Conservation (phyloP, 1,140 invertebrate species). For the Danaus plexippus region DNA sequence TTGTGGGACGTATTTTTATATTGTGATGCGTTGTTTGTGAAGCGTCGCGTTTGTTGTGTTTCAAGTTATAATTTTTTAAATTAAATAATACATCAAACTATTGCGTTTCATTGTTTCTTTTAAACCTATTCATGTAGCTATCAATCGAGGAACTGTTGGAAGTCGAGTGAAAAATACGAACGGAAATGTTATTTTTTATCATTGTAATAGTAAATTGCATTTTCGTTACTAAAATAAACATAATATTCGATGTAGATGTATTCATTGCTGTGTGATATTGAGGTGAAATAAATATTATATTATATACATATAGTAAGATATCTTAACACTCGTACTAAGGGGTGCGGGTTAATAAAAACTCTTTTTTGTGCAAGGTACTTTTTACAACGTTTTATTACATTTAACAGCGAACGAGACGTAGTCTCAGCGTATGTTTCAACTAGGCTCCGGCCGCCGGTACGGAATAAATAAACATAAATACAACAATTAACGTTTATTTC, state of each 20-base stretch:
- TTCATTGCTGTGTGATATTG: too few species aligned
- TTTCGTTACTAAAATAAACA: too few species aligned
- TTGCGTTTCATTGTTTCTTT: too few species aligned
- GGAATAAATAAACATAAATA: slow-evolving; percentile 58
- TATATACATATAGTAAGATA: slow-evolving; percentile 2
- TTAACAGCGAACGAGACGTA: slow-evolving; percentile 47
- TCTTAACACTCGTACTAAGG: neutral
- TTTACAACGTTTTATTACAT: slow-evolving; percentile 57
- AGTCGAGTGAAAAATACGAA: too few species aligned
- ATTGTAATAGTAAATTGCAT: too few species aligned
- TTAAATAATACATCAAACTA: neutral
- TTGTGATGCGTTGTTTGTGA: too few species aligned
- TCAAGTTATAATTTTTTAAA: slow-evolving; percentile 2
- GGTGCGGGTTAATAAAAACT: slow-evolving; percentile 38
- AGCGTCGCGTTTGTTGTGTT: neutral
- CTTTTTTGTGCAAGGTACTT: slow-evolving; percentile 54
- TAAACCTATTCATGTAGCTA: too few species aligned
- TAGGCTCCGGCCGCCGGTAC: slow-evolving; percentile 21
- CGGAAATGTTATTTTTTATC: too few species aligned
- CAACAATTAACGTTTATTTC: slow-evolving; percentile 70
- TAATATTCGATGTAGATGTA: too few species aligned
- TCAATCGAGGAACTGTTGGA: too few species aligned
- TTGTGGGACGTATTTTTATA: too few species aligned
- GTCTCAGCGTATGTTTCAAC: slow-evolving; percentile 31
- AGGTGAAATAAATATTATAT: slow-evolving; percentile 1